These are phyloP conservation scores for Dolomedes plantarius DNA, from an alignment of 2,888 invertebrate genomes.

Conservation along the genomic window DNA sequence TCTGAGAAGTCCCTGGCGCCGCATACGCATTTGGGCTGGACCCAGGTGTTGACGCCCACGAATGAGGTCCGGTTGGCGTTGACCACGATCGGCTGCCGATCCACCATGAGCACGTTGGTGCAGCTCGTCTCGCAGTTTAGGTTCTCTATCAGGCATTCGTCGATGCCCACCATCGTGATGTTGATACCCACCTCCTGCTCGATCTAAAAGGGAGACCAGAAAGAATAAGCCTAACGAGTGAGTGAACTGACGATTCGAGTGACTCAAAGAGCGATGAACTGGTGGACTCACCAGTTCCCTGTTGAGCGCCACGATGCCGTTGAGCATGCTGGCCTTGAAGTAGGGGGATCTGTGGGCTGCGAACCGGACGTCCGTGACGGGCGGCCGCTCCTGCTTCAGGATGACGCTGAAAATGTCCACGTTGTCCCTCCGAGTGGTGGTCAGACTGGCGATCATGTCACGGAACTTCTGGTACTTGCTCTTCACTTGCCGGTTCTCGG, in stretches of 20 bases:
- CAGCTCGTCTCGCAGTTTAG: conserved; percentile 97
- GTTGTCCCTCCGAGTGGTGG: conserved; percentile 90
- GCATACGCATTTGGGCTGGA: conserved; percentile 93
- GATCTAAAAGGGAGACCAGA: too few relatives aligned
- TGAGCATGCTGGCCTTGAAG: conserved; percentile 93
- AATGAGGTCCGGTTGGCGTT: conserved; percentile 97
- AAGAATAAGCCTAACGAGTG: too few relatives aligned
- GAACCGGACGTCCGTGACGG: conserved; percentile 93
- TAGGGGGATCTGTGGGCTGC: conserved; percentile 97
- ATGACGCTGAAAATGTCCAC: conserved; percentile 98
- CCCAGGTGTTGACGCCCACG: conserved; percentile 95
- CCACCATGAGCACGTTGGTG: conserved; percentile 87
- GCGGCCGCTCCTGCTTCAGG: conserved; percentile 86
- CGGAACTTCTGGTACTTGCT: conserved; percentile 93
- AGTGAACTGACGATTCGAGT: too few relatives aligned
- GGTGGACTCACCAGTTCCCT: conserved; percentile 87
- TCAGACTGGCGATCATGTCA: conserved; percentile 88
- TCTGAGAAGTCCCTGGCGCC: conserved; percentile 91
- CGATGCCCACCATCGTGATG: conserved; percentile 98
- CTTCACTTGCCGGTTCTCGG: conserved; percentile 87
- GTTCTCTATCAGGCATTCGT: conserved; percentile 95
- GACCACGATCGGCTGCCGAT: conserved; percentile 83
- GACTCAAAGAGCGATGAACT: too few relatives aligned
- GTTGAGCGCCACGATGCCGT: conserved; percentile 95
- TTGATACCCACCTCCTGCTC: conserved; percentile 95